Evolutionary conservation across 2,797 vertebrate genomes (phyloP).

Genomic region (Apodemus agrarius): DNA sequence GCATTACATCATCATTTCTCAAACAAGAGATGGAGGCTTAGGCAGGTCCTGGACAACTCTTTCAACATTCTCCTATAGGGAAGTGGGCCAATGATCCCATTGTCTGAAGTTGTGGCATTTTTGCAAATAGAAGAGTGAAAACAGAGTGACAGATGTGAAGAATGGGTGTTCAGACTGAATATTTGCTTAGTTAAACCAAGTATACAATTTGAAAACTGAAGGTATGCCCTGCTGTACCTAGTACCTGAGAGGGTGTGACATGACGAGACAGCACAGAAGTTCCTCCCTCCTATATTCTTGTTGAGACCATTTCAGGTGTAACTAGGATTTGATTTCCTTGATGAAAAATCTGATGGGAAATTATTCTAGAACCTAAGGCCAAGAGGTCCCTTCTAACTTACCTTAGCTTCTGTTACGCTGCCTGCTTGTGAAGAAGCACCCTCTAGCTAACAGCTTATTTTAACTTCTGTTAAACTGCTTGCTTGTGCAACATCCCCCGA

Average conservation of each 20-base stretch:
- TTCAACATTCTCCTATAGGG: not conserved
- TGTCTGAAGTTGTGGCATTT: not conserved
- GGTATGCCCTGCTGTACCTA: not conserved
- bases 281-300: not conserved
- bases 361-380: not conserved
- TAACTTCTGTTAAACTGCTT: not conserved
- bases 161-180: not conserved
- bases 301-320: not conserved
- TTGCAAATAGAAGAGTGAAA: slow-evolving; percentile 25
- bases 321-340: not conserved
- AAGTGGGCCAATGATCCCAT: not conserved
- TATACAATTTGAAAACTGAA: not conserved
- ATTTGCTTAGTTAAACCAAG: slow-evolving; percentile 21
- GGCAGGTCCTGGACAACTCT: not conserved
- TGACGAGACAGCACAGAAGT: not conserved
- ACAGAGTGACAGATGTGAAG: not conserved
- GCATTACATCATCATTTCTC: slow-evolving; percentile 30
- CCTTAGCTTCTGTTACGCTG: not conserved
- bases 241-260: not conserved
- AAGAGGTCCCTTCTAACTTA: not conserved
- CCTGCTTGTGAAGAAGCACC: not conserved
- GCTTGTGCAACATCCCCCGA: not conserved
- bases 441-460: not conserved
- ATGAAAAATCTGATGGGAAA: not conserved
- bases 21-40: slow-evolving; percentile 18